phyloP scores from a whole-genome alignment of 2,797 vertebrate genomes.

The Artibeus lituratus region DNA sequence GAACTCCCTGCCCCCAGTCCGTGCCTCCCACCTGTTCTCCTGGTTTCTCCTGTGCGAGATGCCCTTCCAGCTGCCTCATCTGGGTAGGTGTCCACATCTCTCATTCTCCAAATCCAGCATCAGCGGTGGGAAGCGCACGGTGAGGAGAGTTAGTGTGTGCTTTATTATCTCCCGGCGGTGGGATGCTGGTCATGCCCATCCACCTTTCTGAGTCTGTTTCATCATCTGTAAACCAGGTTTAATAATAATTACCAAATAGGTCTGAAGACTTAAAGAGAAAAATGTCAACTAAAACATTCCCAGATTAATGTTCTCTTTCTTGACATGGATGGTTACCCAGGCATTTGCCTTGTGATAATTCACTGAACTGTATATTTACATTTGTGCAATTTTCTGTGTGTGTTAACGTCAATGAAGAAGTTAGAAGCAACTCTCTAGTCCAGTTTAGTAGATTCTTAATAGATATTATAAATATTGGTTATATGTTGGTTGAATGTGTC shows the following conservation, averaged over 20 bases:
- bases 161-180: background rate
- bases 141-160: fast-evolving
- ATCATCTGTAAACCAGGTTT: background rate
- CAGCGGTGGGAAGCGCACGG: background rate
- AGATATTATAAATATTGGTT: background rate
- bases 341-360: constrained; percentile 3
- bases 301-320: background rate
- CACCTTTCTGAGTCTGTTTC: background rate
- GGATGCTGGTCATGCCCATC: background rate
- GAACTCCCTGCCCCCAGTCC: too few relatives aligned
- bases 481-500: background rate
- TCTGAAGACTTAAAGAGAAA: constrained; percentile 24
- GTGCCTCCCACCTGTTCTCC: background rate
- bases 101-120: background rate
- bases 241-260: constrained; percentile 47
- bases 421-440: background rate
- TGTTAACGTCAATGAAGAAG: background rate
- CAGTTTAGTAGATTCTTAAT: background rate
- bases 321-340: constrained; percentile 42
- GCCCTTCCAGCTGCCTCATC: background rate
- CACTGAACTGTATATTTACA: background rate
- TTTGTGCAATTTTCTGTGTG: background rate
- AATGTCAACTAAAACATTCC: constrained; percentile 43
- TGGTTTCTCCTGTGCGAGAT: background rate
- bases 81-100: background rate